Conservation (phyloP, 2,113 vertebrate genomes). For the Baryphthengus martii region DNA sequence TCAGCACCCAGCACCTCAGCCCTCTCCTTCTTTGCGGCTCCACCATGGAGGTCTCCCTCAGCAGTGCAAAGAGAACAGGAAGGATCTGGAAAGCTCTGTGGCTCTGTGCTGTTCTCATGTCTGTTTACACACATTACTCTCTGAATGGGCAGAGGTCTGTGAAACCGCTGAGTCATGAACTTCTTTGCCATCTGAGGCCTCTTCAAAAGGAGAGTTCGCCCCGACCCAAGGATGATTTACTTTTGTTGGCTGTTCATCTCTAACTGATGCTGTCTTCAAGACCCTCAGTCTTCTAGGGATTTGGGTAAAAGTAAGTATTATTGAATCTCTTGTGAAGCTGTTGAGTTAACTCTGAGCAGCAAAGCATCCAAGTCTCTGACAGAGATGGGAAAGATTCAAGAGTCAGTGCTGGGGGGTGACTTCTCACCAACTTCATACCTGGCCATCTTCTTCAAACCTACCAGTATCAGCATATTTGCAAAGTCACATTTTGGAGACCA, state of each 20-base stretch:
- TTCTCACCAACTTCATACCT: background rate
- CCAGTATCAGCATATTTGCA: background rate
- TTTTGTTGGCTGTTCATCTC: conserved; percentile 21
- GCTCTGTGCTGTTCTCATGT: background rate
- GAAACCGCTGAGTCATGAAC: conserved; percentile 38
- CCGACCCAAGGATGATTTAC: conserved; percentile 27
- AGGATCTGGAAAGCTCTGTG: background rate
- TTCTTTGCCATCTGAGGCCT: conserved; percentile 9
- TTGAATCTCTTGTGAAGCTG: background rate
- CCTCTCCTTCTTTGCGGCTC: background rate
- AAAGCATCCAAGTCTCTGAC: background rate
- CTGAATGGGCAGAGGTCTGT: conserved; percentile 22
- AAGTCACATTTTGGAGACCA: background rate
- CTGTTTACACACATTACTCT: background rate
- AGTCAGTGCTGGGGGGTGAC: background rate
- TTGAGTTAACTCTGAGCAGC: background rate
- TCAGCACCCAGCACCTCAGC: background rate
- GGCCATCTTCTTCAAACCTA: background rate
- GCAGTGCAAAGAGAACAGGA: background rate
- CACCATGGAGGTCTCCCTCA: background rate
- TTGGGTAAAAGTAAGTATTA: conserved; percentile 1
- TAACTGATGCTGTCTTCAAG: conserved; percentile 18
- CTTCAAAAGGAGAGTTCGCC: conserved; percentile 1
- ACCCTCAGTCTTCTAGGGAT: background rate
- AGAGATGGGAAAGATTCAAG: background rate